Evolutionary conservation across 2,888 invertebrate species (phyloP).

Genomic region (Seira sanloemensis): DNA sequence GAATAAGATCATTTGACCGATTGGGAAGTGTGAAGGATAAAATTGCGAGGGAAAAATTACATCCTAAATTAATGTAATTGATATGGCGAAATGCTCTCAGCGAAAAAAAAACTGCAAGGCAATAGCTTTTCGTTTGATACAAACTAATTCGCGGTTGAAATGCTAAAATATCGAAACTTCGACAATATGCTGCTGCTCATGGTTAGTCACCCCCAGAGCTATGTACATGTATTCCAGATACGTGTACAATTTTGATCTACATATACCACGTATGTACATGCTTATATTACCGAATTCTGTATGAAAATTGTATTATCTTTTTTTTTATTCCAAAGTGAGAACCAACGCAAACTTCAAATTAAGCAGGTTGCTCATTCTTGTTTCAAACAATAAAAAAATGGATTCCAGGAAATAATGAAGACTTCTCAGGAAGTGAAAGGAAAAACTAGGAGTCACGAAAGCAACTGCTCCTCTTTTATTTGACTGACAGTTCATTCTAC

Average conservation of each 20-base stretch:
- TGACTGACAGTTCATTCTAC: slow-evolving; percentile 57
- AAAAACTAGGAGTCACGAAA: slow-evolving; percentile 60
- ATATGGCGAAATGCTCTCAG: no score
- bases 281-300: no score
- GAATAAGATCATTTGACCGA: slow-evolving; percentile 45
- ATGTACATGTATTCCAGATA: background rate
- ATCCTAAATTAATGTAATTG: background rate
- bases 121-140: no score
- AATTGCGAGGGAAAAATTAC: slow-evolving; percentile 55
- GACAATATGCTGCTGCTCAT: background rate
- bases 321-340: background rate
- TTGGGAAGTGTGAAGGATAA: slow-evolving; percentile 61
- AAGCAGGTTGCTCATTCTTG: slow-evolving; percentile 63
- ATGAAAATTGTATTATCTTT: no score
- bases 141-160: no score
- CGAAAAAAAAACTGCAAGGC: no score
- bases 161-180: no score
- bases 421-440: slow-evolving; percentile 66
- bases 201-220: background rate
- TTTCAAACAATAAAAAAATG: background rate
- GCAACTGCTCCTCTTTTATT: slow-evolving; percentile 52
- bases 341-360: slow-evolving; percentile 64
- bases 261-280: no score
- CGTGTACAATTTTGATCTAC: no score
- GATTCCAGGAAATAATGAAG: slow-evolving; percentile 66